These are phyloP conservation scores for Hydrolagus affinis DNA, from an alignment of 2,113 vertebrate species.

Conservation along the genomic window DNA sequence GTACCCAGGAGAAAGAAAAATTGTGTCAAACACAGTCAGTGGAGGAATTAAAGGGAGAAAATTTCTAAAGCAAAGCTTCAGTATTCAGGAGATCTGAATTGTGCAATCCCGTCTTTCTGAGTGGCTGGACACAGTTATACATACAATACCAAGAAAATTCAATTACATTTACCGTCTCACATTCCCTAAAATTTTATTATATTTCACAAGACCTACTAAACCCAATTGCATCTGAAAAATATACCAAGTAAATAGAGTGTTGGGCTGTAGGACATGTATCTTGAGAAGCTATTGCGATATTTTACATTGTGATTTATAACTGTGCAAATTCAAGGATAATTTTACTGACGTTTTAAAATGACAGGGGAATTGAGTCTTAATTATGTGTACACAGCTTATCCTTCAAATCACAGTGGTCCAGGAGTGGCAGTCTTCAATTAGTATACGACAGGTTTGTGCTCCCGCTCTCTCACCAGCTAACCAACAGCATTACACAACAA, in stretches of 20 bases:
- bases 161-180: not conserved
- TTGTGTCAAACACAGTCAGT: too few relatives aligned
- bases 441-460: not conserved
- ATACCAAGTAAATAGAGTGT: not conserved
- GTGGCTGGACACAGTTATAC: not conserved
- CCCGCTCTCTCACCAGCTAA: too few relatives aligned
- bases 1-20: too few relatives aligned
- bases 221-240: not conserved
- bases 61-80: not conserved
- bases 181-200: not conserved
- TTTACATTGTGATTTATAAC: not conserved
- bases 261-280: not conserved
- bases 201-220: not conserved
- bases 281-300: conserved; percentile 7
- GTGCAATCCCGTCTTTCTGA: not conserved
- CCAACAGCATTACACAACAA: not conserved
- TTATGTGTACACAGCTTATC: not conserved
- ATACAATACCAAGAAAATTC: not conserved
- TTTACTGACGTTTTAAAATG: not conserved
- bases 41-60: too few relatives aligned
- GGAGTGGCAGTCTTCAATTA: not conserved
- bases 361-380: not conserved
- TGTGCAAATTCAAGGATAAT: not conserved
- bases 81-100: not conserved
- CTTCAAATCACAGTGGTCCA: not conserved